Evolutionary conservation across 2,797 vertebrate species (phyloP), one percentile per base, ranked within the genome.

Genomic region (Brachymystax lenok): DNA sequence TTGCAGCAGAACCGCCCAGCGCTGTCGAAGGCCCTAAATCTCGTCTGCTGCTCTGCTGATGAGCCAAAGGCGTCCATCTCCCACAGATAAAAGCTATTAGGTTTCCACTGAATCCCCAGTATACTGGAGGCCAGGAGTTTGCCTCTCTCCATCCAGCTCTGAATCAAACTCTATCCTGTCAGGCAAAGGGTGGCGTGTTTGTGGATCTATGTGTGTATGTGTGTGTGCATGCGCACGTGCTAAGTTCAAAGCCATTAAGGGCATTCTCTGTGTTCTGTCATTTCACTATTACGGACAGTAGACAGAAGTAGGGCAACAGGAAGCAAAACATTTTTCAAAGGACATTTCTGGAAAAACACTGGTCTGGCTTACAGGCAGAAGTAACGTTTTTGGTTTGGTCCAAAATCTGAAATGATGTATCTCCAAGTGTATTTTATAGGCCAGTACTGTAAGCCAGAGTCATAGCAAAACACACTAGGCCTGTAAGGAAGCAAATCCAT

Each of bases 21-120:
- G 12, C 88, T 85, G 59, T 21, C 21, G 21, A 61, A 21, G 59
- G 5, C n/a, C 72, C 79, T 79, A 82, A 83, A 85, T 87, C 85
- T 85, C 80, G 5, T 46, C 50, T 27, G 70, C 40, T 51, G 70
- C 52, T 69, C 61, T 82, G 83, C 85, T 83, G 87, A 88, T 74
- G 76, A 86, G 84, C 87, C 87, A 83, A 86, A 89, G 66, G 73
- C 52, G 80, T 82, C 85, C 82, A 40, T 90, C 87, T 88, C 88
- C 87, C 77, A 77, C 85, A 71, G 85, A 89, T 85, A 80, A 76
- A 73, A 87, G 83, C 88, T 88, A 91, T 91, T 86, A 85, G 83
- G 83, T 89, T 89, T 86, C 80, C 77, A 74, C 69, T 74, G 21
- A 24, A 71, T 85, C 69, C 81, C 80, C 78, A 50, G 79, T 3